Evolutionary conservation across 1,140 invertebrate species (phyloP), one percentile per base, ranked within the genome.

Genomic region (Cydia splendana): DNA sequence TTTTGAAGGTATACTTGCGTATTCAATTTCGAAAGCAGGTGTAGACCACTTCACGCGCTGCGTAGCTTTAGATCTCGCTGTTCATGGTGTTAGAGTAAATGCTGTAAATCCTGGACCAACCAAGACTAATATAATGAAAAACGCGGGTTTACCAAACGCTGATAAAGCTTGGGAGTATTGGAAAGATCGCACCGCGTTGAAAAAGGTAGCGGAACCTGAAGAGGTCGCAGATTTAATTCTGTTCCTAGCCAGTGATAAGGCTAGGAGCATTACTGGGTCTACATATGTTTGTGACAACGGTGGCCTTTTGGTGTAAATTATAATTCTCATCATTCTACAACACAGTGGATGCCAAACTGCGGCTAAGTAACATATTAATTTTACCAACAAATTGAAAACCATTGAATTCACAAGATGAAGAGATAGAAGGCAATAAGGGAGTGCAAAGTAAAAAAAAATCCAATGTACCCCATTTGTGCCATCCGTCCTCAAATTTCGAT

Each of bases 181-280:
- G 65, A 38, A n/a, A n/a, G 24, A 30, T 24, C 2, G 2, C 24
- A 75, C 73, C 1, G 38, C 65, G 12, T 53, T 80, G 57, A 65
- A 71, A 24, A 77, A 74, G 13, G 57, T 80, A 18, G 24, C 42
- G n/a, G 53, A 71, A 2, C 45, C 75, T 30, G 77, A 77, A 38
- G 78, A 80, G 48, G 62, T 82, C 0, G 78, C 75, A 57, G 80
- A 81, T 4, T 13, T 81, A 30, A 75, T 69, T 7, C 12, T 79
- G 62, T 81, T 77, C 53, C 15, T 81, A 12, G 78, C 76, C 30
- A 76, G 77, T 69, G 80, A 79, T 13, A 77, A 78, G 53, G 80
- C 80, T 12, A 53, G 13, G 6, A 67, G 42, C 18, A 74, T 79
- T 4, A 79, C 79, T 30, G 76, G 76, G 12, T 75, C 79, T 4